Evolutionary conservation across 2,888 invertebrate species (phyloP), one percentile per base, ranked within the genome.

Genomic region (Euspilapteryx auroguttella): DNA sequence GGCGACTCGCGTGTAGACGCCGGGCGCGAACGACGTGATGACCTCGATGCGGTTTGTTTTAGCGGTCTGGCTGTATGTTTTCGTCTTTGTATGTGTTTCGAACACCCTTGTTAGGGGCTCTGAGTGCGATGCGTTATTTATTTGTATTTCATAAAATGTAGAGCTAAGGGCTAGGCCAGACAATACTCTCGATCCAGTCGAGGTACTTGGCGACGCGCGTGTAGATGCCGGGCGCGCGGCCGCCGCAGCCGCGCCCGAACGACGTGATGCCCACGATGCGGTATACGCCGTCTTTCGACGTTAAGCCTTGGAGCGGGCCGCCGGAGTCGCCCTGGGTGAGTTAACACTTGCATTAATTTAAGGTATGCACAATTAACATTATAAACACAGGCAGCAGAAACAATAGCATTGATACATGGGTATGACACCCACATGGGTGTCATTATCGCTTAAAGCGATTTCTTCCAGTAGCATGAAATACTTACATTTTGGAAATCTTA

Each of bases 271-370:
- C 77, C 3, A 76, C 47, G 12, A 77, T 33, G 2, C 55, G 47
- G 42, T 55, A 64, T 34, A 45, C 37, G 4, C 44, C 39, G 15
- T 61, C 64, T 5, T 27, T 12, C 4, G 39, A 40, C 14, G 40
- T 33, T 21, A 37, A 14, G 12, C 31, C 38, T 35, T 66, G 64
- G 6, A 77, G 42, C 1, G 77, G 77, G 0, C 77, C 77, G 13
- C 77, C 77, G 0, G 75, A 73, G 37, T 76, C 76, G 2, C 75
- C 76, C 76, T 77, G 51, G 27, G 3, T n/a, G n/a, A n/a, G n/a
- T n/a, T n/a, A n/a, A n/a, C n/a, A n/a, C n/a, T n/a, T n/a, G n/a
- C n/a, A n/a, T n/a, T 3, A 14, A 4, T 4, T n/a, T 14, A 17
- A n/a, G 2, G 1, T n/a, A 25, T 10, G 10, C 9, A 8, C 9